Evolutionary conservation across 2,797 vertebrate genomes (phyloP).

Genomic region (Potorous gilbertii): DNA sequence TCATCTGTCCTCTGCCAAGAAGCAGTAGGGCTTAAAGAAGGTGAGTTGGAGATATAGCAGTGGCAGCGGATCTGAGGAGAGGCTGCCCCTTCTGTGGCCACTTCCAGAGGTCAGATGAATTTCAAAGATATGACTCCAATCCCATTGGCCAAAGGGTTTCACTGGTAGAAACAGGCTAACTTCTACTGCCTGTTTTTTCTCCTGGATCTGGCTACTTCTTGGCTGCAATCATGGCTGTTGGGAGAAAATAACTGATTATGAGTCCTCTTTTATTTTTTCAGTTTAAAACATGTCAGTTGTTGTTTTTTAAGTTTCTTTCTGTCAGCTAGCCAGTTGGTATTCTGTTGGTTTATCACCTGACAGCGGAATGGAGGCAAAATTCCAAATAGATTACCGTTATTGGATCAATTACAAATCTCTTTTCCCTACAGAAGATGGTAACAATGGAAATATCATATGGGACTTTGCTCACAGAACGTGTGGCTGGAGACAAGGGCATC

Average conservation of each 20-base stretch:
- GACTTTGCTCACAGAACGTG: conserved; percentile 22
- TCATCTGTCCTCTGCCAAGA: conserved; percentile 16
- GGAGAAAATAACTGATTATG: background rate
- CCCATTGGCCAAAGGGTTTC: background rate
- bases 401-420: background rate
- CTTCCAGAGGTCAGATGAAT: background rate
- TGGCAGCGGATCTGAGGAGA: conserved; percentile 3
- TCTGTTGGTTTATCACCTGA: conserved; percentile 20
- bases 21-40: background rate
- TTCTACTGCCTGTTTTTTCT: conserved; percentile 26
- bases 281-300: background rate
- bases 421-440: conserved; percentile 18
- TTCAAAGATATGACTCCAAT: background rate
- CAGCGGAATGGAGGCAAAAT: conserved; percentile 19
- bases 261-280: background rate
- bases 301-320: background rate
- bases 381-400: background rate
- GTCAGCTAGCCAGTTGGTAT: background rate
- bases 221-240: background rate
- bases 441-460: background rate
- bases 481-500: background rate
- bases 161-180: background rate
- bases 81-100: background rate
- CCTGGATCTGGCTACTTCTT: conserved; percentile 9
- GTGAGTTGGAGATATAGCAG: conserved; percentile 11